A percentile compares a stretch with the other conserved stretches of the same genome.
Conservation (phyloP, 2,797 vertebrate species). For the Gymnoscopelus microlampas region DNA sequence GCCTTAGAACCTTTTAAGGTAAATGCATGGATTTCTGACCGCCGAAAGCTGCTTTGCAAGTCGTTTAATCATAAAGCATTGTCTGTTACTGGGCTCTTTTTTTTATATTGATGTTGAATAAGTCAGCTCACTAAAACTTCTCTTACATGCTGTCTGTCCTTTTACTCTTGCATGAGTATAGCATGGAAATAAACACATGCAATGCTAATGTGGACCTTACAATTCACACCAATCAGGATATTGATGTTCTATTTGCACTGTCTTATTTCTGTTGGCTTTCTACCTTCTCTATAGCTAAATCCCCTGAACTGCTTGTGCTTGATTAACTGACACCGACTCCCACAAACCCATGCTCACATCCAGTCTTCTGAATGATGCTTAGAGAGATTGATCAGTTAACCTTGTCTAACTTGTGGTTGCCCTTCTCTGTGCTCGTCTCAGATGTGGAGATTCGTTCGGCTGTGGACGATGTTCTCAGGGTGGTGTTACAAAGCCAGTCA, state of each 20-base stretch:
- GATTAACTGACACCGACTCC: no score
- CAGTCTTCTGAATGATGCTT: not conserved
- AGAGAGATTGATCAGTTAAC: not conserved
- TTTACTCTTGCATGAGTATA: slow-evolving; percentile 1
- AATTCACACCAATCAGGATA: slow-evolving; percentile 10
- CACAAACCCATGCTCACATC: no score
- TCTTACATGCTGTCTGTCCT: slow-evolving; percentile 2
- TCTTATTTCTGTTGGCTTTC: not conserved
- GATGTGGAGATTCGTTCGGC: slow-evolving; percentile 53
- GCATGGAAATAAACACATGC: slow-evolving; percentile 1
- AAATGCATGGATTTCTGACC: slow-evolving; percentile 61
- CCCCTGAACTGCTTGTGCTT: not conserved
- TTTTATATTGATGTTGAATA: not conserved
- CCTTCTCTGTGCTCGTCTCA: slow-evolving; percentile 50
- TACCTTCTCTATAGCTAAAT: not conserved
- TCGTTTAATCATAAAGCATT: slow-evolving; percentile 5
- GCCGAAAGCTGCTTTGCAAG: slow-evolving; percentile 36
- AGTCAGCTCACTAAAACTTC: slow-evolving; percentile 7
- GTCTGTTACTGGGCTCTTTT: not conserved
- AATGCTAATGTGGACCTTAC: not conserved
- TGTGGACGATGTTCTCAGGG: slow-evolving; percentile 79
- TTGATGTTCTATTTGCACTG: not conserved
- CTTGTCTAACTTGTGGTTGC: slow-evolving; percentile 7
- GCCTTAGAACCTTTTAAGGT: slow-evolving; percentile 65
- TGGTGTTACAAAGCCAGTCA: slow-evolving; percentile 39